Percentiles rank a stretch among this genome's conserved stretches.
Evolutionary conservation across 1,140 invertebrate species (phyloP).

Genomic region (Trypoxylus dichotomus): DNA sequence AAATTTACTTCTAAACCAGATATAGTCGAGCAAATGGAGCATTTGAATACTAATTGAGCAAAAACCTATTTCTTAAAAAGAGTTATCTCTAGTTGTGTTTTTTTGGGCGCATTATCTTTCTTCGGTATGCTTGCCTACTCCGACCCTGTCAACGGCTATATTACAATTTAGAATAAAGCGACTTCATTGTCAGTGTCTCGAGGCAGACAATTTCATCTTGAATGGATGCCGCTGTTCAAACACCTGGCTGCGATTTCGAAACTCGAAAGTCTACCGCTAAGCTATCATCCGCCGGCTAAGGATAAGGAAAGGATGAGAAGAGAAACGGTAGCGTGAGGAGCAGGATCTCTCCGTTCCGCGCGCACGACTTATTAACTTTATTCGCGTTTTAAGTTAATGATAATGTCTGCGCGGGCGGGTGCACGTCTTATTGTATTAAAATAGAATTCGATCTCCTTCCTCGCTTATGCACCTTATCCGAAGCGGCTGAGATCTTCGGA

Average conservation of each 20-base stretch:
- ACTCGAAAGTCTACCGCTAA: constrained; percentile 9
- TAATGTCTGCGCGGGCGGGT: not conserved
- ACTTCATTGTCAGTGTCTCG: constrained; percentile 36
- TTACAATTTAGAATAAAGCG: constrained; percentile 36
- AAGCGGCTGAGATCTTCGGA: not conserved
- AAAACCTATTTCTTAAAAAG: too few relatives aligned
- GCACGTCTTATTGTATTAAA: constrained; percentile 28
- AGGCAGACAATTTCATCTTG: constrained; percentile 10
- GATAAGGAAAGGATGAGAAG: not conserved
- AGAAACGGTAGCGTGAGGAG: not conserved
- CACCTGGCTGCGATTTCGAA: constrained; percentile 30
- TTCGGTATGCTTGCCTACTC: not conserved
- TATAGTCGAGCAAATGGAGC: too few relatives aligned
- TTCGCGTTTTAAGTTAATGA: constrained; percentile 33
- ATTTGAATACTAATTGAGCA: too few relatives aligned
- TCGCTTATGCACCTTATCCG: not conserved
- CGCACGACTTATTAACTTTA: constrained; percentile 33
- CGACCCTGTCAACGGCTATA: constrained; percentile 16
- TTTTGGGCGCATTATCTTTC: too few relatives aligned
- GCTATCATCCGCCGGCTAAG: not conserved
- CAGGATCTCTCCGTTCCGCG: not conserved
- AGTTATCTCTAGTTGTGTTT: too few relatives aligned
- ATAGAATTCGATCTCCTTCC: constrained; percentile 11
- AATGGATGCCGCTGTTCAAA: constrained; percentile 34
- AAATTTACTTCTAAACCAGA: too few relatives aligned